phyloP scores from a whole-genome alignment of 1,140 invertebrate genomes.

The Acyrthosiphon pisum region DNA sequence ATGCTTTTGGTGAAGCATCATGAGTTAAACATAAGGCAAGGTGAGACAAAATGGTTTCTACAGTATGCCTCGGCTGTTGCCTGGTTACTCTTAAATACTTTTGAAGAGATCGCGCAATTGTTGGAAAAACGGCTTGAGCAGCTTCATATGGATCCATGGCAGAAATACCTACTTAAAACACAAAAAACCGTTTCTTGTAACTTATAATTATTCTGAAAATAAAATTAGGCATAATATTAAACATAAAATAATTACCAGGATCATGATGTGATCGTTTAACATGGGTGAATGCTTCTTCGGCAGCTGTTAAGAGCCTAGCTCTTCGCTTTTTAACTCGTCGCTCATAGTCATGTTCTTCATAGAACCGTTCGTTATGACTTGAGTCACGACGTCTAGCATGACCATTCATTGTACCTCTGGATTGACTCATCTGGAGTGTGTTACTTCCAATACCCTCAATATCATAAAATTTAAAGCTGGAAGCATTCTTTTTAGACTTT shows the following conservation, averaged over 20 bases:
- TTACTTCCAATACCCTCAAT: constrained; percentile 82
- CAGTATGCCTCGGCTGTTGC: constrained; percentile 93
- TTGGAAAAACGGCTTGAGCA: constrained; percentile 95
- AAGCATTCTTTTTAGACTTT: constrained; percentile 78
- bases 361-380: constrained; percentile 95
- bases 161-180: constrained; percentile 64
- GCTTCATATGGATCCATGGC: constrained; percentile 94
- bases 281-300: constrained; percentile 97
- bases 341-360: constrained; percentile 97
- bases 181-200: neutral
- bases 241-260: constrained; percentile 40
- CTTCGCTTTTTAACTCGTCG: constrained; percentile 87
- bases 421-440: constrained; percentile 66
- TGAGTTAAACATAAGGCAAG: constrained; percentile 89
- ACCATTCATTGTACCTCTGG: constrained; percentile 72
- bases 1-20: constrained; percentile 91
- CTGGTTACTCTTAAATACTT: constrained; percentile 94
- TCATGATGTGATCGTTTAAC: constrained; percentile 80
- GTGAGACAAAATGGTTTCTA: constrained; percentile 88
- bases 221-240: neutral
- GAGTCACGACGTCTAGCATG: constrained; percentile 79
- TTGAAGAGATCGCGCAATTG: constrained; percentile 91
- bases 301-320: constrained; percentile 87
- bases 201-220: neutral
- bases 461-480: constrained; percentile 95